Base-by-base conservation (phyloP, 2,113 vertebrate species). In the Eretmochelys imbricata region DNA sequence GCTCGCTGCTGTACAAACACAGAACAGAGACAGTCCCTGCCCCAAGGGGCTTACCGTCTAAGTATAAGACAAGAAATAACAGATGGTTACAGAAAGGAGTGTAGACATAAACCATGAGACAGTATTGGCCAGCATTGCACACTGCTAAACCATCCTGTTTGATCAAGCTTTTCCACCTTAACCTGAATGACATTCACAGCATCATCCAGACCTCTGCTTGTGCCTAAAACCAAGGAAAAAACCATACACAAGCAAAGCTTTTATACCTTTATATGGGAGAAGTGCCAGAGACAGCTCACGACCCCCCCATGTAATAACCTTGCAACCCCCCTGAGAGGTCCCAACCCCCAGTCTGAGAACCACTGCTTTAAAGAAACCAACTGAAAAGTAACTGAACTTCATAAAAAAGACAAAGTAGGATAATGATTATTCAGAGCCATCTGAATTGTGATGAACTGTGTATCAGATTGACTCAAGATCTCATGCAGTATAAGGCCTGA, bases 131-230 rank as follows among this genome's bases (percentile, higher is more conserved):
- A 69, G 65, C 17, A 20, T 10, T n/a, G 19, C 35, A 69, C 14
- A 19, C 19, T 69, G 65, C 7, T 96, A 93, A 96, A 89, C 94
- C 89, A 94, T 90, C 50, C 84, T 3, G 9, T 92, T 96, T 96
- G 89, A 90, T 93, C 92, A 96, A 92, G 85, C n/a, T 69, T 69
- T 4, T 89, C 93, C 96, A 38, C 80, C 84, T 59, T 89, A 24
- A 25, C 27, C 57, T 13, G 50, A 82, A 69, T 5, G 31, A 88
- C 65, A 94, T 83, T 6, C 51, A 79, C 55, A 88, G 53, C 35
- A 93, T 76, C 91, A 92, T 8, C 75, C 59, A 3, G 2, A 81
- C 80, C n/a, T 16, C 57, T 53, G 17, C 19, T 7, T 25, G 20
- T 10, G 31, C 38, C 20, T 5, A 22, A 75, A 90, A 57, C 29